These are phyloP conservation scores for Isoperla grammatica DNA, from an alignment of 2,888 invertebrate genomes.

Conservation along the genomic window DNA sequence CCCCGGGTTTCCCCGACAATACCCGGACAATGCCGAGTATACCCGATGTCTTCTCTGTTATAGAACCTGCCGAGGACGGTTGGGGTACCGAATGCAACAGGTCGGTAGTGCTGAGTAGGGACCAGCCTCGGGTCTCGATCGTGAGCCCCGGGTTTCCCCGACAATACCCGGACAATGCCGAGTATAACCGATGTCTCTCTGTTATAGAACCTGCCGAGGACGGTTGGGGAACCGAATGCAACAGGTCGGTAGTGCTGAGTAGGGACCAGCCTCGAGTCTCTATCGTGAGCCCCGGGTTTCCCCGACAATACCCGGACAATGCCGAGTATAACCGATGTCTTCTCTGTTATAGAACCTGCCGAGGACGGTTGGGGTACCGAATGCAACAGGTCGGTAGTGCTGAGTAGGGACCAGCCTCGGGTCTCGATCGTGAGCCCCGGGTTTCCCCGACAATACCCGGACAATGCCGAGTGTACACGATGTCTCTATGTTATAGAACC, in stretches of 20 bases:
- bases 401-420: constrained; percentile 60
- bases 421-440: constrained; percentile 71
- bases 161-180: constrained; percentile 68
- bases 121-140: constrained; percentile 60
- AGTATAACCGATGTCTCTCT: no score
- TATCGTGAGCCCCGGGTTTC: constrained; percentile 77
- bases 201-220: constrained; percentile 45
- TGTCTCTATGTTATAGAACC: constrained; percentile 46
- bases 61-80: constrained; percentile 44
- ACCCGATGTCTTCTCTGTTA: no score
- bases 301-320: constrained; percentile 69
- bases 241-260: constrained; percentile 60
- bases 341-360: no score
- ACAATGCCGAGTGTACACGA: constrained; percentile 73
- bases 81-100: constrained; percentile 60
- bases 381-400: constrained; percentile 63
- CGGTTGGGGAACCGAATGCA: constrained; percentile 54
- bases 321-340: constrained; percentile 70
- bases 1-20: constrained; percentile 73
- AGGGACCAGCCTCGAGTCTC: constrained; percentile 59
- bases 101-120: constrained; percentile 58
- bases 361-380: constrained; percentile 47
- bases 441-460: constrained; percentile 72
- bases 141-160: constrained; percentile 77
- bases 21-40: constrained; percentile 71